Base-by-base conservation (phyloP, 35 echinoderm and acorn worm genomes). In the Patiria miniata region DNA sequence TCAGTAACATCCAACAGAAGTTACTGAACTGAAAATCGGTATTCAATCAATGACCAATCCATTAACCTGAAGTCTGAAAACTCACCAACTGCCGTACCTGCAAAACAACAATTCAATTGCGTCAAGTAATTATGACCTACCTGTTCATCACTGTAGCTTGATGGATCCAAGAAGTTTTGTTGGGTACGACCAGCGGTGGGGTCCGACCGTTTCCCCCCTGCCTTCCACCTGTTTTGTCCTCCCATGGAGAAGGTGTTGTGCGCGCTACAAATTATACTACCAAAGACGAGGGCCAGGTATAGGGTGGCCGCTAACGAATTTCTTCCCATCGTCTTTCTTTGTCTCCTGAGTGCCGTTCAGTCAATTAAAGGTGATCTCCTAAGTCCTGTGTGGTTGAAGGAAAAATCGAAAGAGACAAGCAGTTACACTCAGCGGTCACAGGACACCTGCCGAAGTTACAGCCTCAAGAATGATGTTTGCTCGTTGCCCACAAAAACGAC, bases 241-340 rank as follows among this genome's bases (percentile, higher is more conserved):
- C 51, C 33, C 28, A 82, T 52, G 40, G 80, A 51, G 50, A 82
- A 82, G 23, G 80, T 82, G 33, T 82, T 82, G 80, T 82, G 80
- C 28, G 80, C 80, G 51, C 51, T 52, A 52, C 80, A 82, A 51
- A 82, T 5, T 52, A 82, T 51, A 82, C 39, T 51, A 52, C 80
- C 80, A 10, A 82, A 53, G 33, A 82, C 51, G 0, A 82, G 19
- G 33, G 80, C 80, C 33, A 82, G 40, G 16, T 28, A 34, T 16
- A 82, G 17, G 50, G 39, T 82, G 80, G 80, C 80, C 40, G 29
- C 33, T 19, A 82, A 39, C 40, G 39, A 82, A 51, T 52, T 51
- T 30, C 51, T 82, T 47, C 80, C 51, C 80, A 82, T 82, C 65
- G 65, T 73, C 65, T 73, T 73, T 47, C 42, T n/a, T n/a, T n/a